Evolutionary conservation across 2,113 vertebrate species (phyloP).

Genomic region (Pardalotus punctatus): DNA sequence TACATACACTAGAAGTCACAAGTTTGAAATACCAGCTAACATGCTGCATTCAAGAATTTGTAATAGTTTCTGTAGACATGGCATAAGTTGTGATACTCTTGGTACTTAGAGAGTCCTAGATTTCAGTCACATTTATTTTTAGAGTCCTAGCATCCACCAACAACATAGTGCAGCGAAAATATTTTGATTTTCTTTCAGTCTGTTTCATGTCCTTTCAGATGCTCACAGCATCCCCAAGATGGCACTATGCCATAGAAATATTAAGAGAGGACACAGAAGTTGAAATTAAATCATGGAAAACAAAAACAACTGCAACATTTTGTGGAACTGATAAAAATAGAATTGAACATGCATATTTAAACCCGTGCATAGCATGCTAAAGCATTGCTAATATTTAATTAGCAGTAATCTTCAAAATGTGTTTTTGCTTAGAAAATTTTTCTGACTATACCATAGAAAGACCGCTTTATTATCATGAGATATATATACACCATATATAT

Average conservation of each 20-base stretch:
- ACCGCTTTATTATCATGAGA: neutral
- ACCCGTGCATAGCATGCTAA: neutral
- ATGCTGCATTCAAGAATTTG: neutral
- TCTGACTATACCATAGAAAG: neutral
- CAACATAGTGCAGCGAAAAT: neutral
- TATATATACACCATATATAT: neutral
- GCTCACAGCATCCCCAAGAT: constrained; percentile 41
- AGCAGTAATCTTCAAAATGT: neutral
- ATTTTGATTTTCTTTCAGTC: neutral
- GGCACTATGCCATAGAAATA: constrained; percentile 41
- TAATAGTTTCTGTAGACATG: neutral
- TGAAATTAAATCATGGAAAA: neutral
- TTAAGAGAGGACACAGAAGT: neutral
- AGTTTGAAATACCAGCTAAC: neutral
- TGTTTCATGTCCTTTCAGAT: neutral
- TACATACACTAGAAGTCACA: neutral
- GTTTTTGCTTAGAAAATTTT: neutral
- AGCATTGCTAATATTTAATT: neutral
- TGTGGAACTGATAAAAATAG: neutral
- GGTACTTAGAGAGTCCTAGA: neutral
- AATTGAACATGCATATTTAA: neutral
- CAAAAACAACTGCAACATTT: neutral
- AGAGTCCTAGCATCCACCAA: neutral
- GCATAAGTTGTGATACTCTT: neutral
- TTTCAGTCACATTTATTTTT: neutral